Evolutionary conservation across 1,140 invertebrate species (phyloP).

Genomic region (Dufourea novaeangliae): DNA sequence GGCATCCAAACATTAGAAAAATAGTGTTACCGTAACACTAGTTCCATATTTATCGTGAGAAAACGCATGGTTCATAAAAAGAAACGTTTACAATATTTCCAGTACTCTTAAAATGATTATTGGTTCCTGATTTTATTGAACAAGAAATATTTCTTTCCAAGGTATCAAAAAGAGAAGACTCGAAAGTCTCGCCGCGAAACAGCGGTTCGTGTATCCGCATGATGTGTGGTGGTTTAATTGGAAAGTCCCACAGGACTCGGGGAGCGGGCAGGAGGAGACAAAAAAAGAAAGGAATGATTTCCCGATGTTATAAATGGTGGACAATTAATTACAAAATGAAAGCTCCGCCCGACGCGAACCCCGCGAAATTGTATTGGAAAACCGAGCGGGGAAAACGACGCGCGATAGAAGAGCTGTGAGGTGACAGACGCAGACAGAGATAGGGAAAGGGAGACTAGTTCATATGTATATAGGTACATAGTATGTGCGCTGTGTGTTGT

Average conservation of each 20-base stretch:
- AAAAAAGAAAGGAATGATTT: constrained; percentile 28
- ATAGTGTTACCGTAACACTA: too few relatives aligned
- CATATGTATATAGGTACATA: constrained; percentile 54
- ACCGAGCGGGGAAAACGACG: constrained; percentile 13
- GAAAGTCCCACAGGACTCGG: background rate
- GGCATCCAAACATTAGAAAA: too few relatives aligned
- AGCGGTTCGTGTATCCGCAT: background rate
- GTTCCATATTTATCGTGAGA: too few relatives aligned
- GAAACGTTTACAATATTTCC: too few relatives aligned
- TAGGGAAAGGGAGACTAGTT: constrained; percentile 38
- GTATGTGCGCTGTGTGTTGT: constrained; percentile 56
- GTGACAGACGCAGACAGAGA: constrained; percentile 17
- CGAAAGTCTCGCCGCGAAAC: background rate
- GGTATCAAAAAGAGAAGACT: background rate
- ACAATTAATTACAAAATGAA: constrained; percentile 53
- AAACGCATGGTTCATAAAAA: too few relatives aligned
- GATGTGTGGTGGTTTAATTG: constrained; percentile 16
- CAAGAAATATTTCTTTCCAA: background rate
- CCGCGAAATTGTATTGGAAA: constrained; percentile 60
- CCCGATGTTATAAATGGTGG: constrained; percentile 43
- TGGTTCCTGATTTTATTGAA: too few relatives aligned
- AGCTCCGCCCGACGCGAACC: constrained; percentile 30
- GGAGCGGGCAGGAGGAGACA: too few relatives aligned
- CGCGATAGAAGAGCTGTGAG: background rate
- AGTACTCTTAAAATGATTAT: too few relatives aligned